A percentile compares a stretch with the other conserved stretches of the same genome.
phyloP scores from a whole-genome alignment of 2,113 vertebrate species.

The Crypturellus undulatus region DNA sequence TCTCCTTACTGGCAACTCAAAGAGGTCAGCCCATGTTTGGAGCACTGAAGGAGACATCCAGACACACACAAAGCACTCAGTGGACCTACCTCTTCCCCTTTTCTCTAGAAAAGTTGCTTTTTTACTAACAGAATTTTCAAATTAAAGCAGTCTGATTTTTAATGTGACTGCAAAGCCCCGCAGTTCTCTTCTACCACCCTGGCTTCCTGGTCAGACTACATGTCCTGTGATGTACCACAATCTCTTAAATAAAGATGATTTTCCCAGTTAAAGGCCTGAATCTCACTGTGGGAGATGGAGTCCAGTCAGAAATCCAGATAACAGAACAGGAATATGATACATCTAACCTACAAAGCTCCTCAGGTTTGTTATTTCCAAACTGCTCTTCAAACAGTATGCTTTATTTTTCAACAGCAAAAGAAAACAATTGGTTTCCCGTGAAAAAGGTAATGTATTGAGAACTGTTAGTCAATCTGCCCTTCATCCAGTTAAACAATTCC shows the following conservation, averaged over 20 bases:
- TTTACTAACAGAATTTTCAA: neutral
- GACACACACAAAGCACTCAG: neutral
- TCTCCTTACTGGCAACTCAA: neutral
- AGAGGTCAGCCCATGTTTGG: neutral
- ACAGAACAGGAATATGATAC: conserved; percentile 13
- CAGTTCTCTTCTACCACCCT: neutral
- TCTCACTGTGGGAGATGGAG: conserved; percentile 3
- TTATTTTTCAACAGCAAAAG: neutral
- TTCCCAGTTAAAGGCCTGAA: conserved; percentile 18
- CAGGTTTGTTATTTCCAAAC: conserved; percentile 2
- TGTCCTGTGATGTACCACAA: neutral
- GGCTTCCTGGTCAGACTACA: neutral
- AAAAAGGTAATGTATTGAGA: neutral
- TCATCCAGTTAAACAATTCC: neutral
- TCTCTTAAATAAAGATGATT: neutral
- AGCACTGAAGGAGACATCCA: neutral
- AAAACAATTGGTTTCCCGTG: neutral
- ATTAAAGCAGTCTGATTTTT: neutral
- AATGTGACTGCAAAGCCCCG: neutral
- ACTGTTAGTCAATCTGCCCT: neutral
- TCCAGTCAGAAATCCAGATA: conserved; percentile 6
- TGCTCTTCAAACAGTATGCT: conserved; percentile 9
- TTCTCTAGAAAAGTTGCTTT: neutral
- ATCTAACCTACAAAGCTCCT: conserved; percentile 27
- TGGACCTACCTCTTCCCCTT: neutral